phyloP scores from a whole-genome alignment of 1,140 invertebrate genomes.

The Drosophila azteca region DNA sequence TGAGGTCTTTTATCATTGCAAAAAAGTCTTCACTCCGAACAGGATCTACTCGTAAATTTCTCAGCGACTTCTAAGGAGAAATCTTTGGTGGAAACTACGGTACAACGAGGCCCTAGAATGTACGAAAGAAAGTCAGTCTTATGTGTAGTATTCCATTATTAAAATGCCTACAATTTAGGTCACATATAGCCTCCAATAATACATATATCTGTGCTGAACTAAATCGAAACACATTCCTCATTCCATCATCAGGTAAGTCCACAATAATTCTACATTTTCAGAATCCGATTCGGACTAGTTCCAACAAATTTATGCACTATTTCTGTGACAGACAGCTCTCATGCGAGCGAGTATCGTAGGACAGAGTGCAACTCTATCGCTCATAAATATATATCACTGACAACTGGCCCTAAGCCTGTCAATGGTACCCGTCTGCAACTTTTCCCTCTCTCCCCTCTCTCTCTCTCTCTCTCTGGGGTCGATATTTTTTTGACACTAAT shows the following conservation, averaged over 20 bases:
- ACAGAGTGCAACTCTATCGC: constrained; percentile 20
- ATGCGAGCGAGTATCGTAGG: no score
- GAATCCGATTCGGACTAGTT: constrained; percentile 27
- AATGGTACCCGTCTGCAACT: constrained; percentile 50
- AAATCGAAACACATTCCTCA: no score
- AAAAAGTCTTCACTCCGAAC: background rate
- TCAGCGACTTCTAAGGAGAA: background rate
- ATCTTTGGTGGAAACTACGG: background rate
- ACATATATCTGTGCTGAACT: no score
- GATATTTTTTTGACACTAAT: constrained; percentile 77
- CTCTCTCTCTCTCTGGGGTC: constrained; percentile 12
- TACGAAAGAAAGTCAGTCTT: background rate
- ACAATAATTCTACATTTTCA: background rate
- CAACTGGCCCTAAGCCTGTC: constrained; percentile 43
- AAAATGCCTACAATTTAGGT: no score
- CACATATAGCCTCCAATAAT: no score
- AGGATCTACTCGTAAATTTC: background rate
- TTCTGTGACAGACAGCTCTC: constrained; percentile 32
- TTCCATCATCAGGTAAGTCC: no score
- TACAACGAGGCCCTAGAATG: no score
- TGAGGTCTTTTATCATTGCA: constrained; percentile 35
- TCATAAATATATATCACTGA: constrained; percentile 45
- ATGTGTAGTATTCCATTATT: no score
- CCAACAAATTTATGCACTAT: constrained; percentile 31
- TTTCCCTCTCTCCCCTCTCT: constrained; percentile 12